Evolutionary conservation across 2,888 invertebrate genomes (phyloP).

Genomic region (Seira musarum): DNA sequence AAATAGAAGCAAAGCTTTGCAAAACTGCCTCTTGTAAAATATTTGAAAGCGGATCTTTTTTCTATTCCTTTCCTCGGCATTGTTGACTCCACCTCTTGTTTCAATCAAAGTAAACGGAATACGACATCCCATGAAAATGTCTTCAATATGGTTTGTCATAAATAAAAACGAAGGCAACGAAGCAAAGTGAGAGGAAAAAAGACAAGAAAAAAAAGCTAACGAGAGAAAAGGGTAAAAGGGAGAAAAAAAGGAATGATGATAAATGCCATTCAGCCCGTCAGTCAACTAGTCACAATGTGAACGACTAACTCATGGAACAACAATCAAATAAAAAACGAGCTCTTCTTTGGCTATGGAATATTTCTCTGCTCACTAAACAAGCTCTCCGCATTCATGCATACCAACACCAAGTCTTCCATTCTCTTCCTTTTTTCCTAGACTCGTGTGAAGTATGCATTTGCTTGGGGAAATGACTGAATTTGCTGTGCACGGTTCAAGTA

Average conservation of each 20-base stretch:
- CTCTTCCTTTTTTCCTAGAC: background rate
- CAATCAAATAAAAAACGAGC: background rate
- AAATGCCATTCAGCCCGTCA: constrained; percentile 58
- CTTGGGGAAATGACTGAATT: too few species aligned
- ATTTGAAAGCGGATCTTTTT: constrained; percentile 26
- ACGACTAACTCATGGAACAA: constrained; percentile 32
- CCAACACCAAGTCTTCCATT: background rate
- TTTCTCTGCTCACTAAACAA: background rate
- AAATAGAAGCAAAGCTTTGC: too few species aligned
- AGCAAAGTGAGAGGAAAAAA: background rate
- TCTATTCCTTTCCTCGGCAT: background rate
- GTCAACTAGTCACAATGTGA: constrained; percentile 55
- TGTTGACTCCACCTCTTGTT: constrained; percentile 14
- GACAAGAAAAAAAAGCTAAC: constrained; percentile 18
- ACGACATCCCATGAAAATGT: constrained; percentile 49
- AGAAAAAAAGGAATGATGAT: constrained; percentile 55
- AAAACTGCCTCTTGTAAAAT: too few species aligned
- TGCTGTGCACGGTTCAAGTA: too few species aligned
- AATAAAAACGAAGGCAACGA: constrained; percentile 36
- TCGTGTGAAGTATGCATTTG: too few species aligned
- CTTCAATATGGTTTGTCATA: constrained; percentile 56
- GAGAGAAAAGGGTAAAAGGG: constrained; percentile 26
- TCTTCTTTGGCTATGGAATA: background rate
- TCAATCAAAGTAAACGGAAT: constrained; percentile 40
- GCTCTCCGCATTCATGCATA: background rate